Percentiles rank a stretch among this genome's conserved stretches.
These are phyloP conservation scores for Cataglyphis cursor DNA, from an alignment of 2,888 invertebrate species.

Conservation along the genomic window DNA sequence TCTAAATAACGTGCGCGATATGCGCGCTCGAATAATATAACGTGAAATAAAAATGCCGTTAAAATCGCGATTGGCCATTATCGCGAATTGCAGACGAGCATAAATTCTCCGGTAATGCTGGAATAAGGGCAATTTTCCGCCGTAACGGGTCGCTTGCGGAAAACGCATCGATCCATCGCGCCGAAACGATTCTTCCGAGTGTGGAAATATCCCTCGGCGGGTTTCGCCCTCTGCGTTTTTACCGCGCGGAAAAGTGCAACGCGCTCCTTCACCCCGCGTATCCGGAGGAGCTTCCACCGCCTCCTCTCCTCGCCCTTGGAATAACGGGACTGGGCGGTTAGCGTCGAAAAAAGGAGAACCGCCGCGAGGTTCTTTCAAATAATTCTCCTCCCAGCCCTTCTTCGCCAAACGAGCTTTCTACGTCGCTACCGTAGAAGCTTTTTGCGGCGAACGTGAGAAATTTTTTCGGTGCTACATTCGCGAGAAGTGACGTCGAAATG, in stretches of 20 bases:
- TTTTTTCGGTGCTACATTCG: conserved; percentile 29
- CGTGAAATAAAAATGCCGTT: background rate
- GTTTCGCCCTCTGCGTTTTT: conserved; percentile 45
- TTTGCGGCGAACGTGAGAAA: conserved; percentile 38
- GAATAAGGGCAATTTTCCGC: conserved; percentile 31
- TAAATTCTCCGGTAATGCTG: background rate
- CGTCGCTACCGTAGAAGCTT: conserved; percentile 43
- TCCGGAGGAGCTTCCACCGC: conserved; percentile 57
- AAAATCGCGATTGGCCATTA: conserved; percentile 14
- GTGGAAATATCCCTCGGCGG: conserved; percentile 54
- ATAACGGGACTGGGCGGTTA: conserved; percentile 60
- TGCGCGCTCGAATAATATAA: background rate
- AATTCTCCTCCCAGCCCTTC: conserved; percentile 59
- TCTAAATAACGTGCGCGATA: background rate
- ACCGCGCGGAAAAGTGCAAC: conserved; percentile 39
- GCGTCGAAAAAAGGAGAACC: conserved; percentile 62
- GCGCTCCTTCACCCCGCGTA: conserved; percentile 17
- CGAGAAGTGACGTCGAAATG: conserved; percentile 10
- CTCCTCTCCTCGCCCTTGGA: conserved; percentile 52
- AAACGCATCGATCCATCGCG: conserved; percentile 42
- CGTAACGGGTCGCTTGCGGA: background rate
- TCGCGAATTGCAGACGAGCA: conserved; percentile 12
- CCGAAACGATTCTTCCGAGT: conserved; percentile 54
- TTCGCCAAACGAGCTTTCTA: conserved; percentile 62
- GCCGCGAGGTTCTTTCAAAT: conserved; percentile 65